Conservation (phyloP, 2,797 vertebrate genomes). For the Epinephelus coioides region DNA sequence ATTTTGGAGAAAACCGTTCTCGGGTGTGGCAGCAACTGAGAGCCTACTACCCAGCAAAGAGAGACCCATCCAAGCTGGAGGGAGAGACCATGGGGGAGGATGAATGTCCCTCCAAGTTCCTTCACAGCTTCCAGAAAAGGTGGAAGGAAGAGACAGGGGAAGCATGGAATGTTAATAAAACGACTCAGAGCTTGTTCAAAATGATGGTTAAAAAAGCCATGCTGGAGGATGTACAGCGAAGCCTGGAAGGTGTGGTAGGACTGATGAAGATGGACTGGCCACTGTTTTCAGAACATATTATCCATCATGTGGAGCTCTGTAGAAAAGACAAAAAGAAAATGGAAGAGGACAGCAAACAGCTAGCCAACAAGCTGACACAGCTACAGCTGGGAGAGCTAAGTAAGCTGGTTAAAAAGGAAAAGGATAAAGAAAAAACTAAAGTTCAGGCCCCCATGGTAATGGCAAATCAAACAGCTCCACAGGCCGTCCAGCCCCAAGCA, state of each 20-base stretch:
- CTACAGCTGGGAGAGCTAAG: neutral
- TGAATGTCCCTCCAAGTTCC: too few species aligned
- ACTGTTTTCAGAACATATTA: neutral
- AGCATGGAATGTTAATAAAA: neutral
- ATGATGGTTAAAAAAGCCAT: slow-evolving; percentile 13
- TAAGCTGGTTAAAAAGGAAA: neutral
- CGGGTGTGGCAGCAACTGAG: too few species aligned
- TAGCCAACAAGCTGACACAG: neutral
- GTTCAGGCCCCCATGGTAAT: neutral
- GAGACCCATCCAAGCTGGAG: too few species aligned
- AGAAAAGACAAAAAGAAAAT: neutral
- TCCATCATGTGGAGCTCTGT: neutral
- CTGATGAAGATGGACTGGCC: slow-evolving; percentile 6
- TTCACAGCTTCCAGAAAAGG: too few species aligned
- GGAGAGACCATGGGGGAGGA: too few species aligned
- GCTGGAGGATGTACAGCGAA: neutral
- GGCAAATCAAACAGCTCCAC: too few species aligned
- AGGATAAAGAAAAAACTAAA: neutral
- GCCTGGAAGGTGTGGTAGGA: neutral
- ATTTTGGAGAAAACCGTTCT: too few species aligned
- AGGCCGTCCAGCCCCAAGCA: too few species aligned
- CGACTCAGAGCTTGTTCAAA: neutral
- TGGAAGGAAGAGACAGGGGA: too few species aligned
- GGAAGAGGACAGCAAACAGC: neutral
- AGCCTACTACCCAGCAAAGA: too few species aligned